phyloP scores from a whole-genome alignment of 23 tunicate genomes.

The Diplosoma virens region DNA sequence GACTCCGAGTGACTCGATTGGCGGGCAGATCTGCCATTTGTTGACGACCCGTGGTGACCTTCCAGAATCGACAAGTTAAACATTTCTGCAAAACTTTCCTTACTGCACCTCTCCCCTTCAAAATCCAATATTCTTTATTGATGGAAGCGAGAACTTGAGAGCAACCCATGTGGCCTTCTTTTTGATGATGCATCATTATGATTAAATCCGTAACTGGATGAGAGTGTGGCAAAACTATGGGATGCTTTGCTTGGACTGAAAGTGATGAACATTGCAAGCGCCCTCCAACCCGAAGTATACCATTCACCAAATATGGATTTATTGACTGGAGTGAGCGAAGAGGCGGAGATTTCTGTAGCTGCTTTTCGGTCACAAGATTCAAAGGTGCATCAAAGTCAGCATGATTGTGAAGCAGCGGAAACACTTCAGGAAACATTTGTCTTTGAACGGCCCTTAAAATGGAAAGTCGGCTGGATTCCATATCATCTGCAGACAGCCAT shows the following conservation, averaged over 20 bases:
- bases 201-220: conserved; percentile 5
- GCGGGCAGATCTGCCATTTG: conserved; percentile 3
- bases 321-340: background rate
- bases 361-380: background rate
- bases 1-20: background rate
- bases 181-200: background rate
- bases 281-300: background rate
- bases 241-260: background rate
- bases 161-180: background rate
- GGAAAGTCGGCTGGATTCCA: background rate
- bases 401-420: background rate
- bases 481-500: background rate
- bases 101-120: background rate
- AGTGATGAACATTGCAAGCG: background rate
- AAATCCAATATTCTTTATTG: background rate
- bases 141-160: background rate
- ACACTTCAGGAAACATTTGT: background rate
- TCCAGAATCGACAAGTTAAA: background rate
- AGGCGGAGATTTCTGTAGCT: background rate
- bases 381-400: background rate
- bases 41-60: background rate
- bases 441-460: background rate
- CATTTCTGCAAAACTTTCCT: background rate
- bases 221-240: background rate
- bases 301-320: background rate